A percentile compares a stretch with the other conserved stretches of the same genome.
Evolutionary conservation across 2,888 invertebrate species (phyloP).

Genomic region (Cerastis leucographa): DNA sequence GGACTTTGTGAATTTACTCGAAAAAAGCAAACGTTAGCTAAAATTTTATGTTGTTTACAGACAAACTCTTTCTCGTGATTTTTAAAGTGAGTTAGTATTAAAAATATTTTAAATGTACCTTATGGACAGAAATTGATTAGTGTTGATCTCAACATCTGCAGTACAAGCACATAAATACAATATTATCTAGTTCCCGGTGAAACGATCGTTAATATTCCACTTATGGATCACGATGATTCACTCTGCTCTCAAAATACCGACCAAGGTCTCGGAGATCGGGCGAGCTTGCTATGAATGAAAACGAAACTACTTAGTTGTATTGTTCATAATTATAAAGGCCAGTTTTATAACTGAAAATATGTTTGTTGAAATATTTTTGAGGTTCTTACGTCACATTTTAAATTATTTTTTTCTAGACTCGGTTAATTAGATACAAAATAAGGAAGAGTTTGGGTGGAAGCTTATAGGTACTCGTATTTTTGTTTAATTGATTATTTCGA

Average conservation of each 20-base stretch:
- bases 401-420: background rate
- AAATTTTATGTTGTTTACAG: background rate
- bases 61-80: background rate
- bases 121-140: background rate
- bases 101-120: background rate
- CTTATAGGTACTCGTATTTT: background rate
- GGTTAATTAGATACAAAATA: background rate
- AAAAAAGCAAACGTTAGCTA: background rate
- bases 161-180: constrained; percentile 25
- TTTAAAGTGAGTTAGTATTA: background rate
- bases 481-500: background rate
- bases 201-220: constrained; percentile 46
- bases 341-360: background rate
- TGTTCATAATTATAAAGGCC: constrained; percentile 28
- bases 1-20: background rate
- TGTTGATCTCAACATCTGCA: constrained; percentile 10
- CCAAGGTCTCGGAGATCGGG: constrained; percentile 48
- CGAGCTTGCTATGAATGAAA: constrained; percentile 45
- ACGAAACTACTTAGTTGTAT: constrained; percentile 19
- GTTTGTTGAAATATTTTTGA: constrained; percentile 7
- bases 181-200: constrained; percentile 39
- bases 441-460: background rate
- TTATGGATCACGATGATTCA: constrained; percentile 51
- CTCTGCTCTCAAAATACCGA: constrained; percentile 47
- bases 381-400: background rate